Evolutionary conservation across 2,797 vertebrate genomes (phyloP).

Genomic region (Poecilia velifera): DNA sequence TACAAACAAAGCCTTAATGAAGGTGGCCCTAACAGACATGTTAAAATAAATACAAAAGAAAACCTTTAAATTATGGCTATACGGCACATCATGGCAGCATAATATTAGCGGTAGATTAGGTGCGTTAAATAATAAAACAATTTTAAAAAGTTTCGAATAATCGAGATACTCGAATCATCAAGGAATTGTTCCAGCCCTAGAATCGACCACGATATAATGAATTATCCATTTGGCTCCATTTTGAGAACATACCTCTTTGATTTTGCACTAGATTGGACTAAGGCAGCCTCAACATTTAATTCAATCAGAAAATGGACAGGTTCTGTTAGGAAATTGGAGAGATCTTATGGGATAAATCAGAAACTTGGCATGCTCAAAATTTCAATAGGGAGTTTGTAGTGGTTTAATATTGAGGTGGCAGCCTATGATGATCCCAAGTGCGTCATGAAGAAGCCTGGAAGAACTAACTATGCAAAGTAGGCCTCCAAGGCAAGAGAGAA

Average conservation of each 20-base stretch:
- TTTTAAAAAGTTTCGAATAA: too few relatives aligned
- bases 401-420: background rate
- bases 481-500: background rate
- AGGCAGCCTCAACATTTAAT: too few relatives aligned
- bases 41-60: conserved; percentile 2
- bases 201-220: background rate
- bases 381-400: background rate
- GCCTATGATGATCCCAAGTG: background rate
- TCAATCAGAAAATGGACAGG: background rate
- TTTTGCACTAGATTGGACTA: conserved; percentile 15
- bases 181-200: too few relatives aligned
- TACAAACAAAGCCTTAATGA: background rate
- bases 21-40: background rate
- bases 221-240: conserved; percentile 16
- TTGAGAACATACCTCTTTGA: conserved; percentile 21
- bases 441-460: background rate
- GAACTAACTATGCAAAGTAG: background rate
- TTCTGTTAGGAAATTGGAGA: background rate
- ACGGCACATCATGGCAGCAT: too few relatives aligned
- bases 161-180: too few relatives aligned
- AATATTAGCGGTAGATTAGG: too few relatives aligned
- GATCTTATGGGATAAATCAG: background rate
- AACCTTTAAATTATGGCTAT: background rate
- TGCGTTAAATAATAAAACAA: too few relatives aligned
- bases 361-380: background rate